Conservation (phyloP, 2,113 vertebrate genomes). For the Mesembrinibis cayennensis region DNA sequence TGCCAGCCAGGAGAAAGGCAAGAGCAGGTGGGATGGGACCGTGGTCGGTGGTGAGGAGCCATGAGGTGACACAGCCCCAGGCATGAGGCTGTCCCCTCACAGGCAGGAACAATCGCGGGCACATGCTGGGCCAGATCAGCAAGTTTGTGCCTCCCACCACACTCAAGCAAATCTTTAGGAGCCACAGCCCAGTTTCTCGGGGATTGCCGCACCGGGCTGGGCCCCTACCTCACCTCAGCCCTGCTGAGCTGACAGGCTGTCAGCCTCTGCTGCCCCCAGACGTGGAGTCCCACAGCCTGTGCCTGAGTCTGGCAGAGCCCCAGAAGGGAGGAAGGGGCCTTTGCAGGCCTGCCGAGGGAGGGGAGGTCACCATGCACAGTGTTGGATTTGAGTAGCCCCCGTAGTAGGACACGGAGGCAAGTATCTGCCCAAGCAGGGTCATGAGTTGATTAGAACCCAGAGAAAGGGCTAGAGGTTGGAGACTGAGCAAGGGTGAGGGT, state of each 20-base stretch:
- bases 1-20: neutral
- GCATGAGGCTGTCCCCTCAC: neutral
- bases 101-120: neutral
- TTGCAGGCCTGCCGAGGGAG: neutral
- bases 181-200: accelerated
- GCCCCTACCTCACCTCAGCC: neutral
- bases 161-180: neutral
- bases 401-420: neutral
- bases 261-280: no score
- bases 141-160: accelerated
- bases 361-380: neutral
- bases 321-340: neutral
- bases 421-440: neutral
- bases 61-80: accelerated
- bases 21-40: no score
- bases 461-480: neutral
- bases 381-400: neutral
- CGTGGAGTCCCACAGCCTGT: neutral
- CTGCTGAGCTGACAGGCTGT: neutral
- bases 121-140: neutral
- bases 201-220: neutral
- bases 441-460: neutral
- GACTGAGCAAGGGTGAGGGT: neutral
- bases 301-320: neutral
- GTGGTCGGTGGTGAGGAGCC: neutral